phyloP scores from a whole-genome alignment of 2,113 vertebrate species.

The Cisticola juncidis region DNA sequence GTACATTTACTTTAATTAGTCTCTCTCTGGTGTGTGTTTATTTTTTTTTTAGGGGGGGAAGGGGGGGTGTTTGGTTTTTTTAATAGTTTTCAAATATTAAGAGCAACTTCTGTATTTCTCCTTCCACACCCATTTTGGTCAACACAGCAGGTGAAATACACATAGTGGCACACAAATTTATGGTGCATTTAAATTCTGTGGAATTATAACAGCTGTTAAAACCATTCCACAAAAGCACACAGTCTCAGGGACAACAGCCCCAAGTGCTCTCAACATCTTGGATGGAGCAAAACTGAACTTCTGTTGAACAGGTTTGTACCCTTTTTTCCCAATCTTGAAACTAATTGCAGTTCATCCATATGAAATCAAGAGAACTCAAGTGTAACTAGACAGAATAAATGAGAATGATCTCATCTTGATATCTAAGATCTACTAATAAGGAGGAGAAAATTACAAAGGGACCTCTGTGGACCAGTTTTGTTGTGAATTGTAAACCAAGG shows the following conservation, averaged over 20 bases:
- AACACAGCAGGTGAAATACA: neutral
- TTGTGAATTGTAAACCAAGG: neutral
- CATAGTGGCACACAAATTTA: neutral
- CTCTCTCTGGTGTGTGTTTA: neutral
- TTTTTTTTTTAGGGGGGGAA: neutral
- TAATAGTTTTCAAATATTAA: neutral
- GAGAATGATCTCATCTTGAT: neutral
- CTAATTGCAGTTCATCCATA: neutral
- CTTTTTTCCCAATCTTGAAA: neutral
- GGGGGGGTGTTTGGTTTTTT: neutral
- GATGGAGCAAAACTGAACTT: neutral
- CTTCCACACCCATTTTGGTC: neutral
- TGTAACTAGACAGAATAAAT: neutral
- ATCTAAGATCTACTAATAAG: neutral
- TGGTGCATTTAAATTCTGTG: neutral
- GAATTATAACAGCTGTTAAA: neutral
- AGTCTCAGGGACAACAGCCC: neutral
- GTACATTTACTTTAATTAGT: neutral
- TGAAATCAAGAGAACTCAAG: neutral
- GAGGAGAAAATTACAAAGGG: neutral
- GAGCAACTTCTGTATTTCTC: neutral
- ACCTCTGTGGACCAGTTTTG: neutral
- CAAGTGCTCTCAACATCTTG: neutral
- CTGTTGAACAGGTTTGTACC: neutral
- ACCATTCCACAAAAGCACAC: neutral